Conservation (phyloP, 2,888 invertebrate genomes). For the Andrena fulva region DNA sequence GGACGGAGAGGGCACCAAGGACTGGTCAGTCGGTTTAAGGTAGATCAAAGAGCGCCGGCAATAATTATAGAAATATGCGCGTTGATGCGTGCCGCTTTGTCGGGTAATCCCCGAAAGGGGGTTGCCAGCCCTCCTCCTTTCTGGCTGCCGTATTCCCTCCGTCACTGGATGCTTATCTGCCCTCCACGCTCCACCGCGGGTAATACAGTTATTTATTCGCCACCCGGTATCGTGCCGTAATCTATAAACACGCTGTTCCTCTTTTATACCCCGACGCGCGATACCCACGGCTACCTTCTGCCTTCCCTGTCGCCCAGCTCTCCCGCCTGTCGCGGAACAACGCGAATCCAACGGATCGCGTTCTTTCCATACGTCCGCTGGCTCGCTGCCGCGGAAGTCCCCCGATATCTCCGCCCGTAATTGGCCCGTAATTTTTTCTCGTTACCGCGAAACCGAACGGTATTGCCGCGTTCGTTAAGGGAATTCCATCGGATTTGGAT, state of each 20-base stretch:
- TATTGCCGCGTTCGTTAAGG: slow-evolving; percentile 11
- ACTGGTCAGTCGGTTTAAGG: slow-evolving; percentile 73
- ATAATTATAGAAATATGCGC: slow-evolving; percentile 85
- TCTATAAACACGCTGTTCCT: slow-evolving; percentile 75
- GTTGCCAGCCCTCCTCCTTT: slow-evolving; percentile 51
- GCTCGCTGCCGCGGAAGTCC: slow-evolving; percentile 28
- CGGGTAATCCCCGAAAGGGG: slow-evolving; percentile 75
- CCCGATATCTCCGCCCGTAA: slow-evolving; percentile 43
- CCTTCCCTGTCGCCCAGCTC: slow-evolving; percentile 42
- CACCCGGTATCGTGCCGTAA: slow-evolving; percentile 76
- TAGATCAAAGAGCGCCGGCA: slow-evolving; percentile 83
- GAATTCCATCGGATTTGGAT: background rate
- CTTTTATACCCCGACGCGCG: slow-evolving; percentile 36
- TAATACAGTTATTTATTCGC: slow-evolving; percentile 83
- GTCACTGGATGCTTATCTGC: slow-evolving; percentile 75
- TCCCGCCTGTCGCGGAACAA: slow-evolving; percentile 23
- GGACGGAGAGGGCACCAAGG: slow-evolving; percentile 47
- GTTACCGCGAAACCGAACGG: slow-evolving; percentile 14
- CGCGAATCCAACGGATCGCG: slow-evolving; percentile 11
- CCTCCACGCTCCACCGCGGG: slow-evolving; percentile 68
- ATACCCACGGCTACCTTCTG: slow-evolving; percentile 34
- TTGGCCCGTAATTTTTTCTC: slow-evolving; percentile 45
- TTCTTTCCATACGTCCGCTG: slow-evolving; percentile 21
- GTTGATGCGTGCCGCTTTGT: slow-evolving; percentile 77
- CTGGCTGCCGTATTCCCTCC: slow-evolving; percentile 6